A percentile compares a stretch with the other conserved stretches of the same genome.
These are phyloP conservation scores for Astropecten irregularis DNA, from an alignment of 53 echinoderm and acorn worm genomes.

Conservation along the genomic window DNA sequence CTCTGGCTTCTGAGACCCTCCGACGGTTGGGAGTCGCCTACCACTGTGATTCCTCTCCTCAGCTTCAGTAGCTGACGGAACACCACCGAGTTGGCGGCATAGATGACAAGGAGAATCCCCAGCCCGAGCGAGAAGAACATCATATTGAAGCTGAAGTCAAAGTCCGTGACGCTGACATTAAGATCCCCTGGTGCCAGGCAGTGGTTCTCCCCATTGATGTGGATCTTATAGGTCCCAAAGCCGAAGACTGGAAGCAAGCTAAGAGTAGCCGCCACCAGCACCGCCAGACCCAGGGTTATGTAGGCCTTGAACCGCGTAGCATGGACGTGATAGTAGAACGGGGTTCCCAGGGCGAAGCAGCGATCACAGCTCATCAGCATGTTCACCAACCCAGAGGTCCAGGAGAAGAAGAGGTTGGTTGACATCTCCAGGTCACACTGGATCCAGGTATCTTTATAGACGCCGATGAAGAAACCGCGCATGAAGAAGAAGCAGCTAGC, in stretches of 20 bases:
- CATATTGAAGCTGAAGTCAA: conserved; percentile 54
- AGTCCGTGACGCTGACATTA: conserved; percentile 19
- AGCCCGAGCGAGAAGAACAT: conserved; percentile 53
- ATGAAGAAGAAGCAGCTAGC: conserved; percentile 58
- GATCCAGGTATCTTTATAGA: conserved; percentile 12
- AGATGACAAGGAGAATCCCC: conserved; percentile 53
- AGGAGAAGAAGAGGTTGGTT: conserved; percentile 65
- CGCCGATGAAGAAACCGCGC: conserved; percentile 34
- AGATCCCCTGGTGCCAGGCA: conserved; percentile 75
- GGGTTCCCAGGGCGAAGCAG: conserved; percentile 57
- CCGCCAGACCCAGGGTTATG: conserved; percentile 28
- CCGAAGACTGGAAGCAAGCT: conserved; percentile 59
- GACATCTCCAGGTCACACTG: conserved; percentile 59
- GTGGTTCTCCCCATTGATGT: conserved; percentile 7
- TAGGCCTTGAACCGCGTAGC: conserved; percentile 59
- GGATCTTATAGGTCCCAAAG: conserved; percentile 56
- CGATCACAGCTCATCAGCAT: conserved; percentile 65
- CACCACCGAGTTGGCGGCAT: conserved; percentile 60
- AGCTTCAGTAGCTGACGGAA: conserved; percentile 43
- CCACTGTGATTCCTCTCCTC: neutral
- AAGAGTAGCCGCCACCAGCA: conserved; percentile 9
- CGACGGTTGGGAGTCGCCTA: neutral
- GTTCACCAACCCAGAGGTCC: conserved; percentile 70
- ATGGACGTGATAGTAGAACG: conserved; percentile 63
- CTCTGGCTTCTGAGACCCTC: neutral